phyloP scores from a whole-genome alignment of 2,888 invertebrate genomes.

The Brachyptera putata region DNA sequence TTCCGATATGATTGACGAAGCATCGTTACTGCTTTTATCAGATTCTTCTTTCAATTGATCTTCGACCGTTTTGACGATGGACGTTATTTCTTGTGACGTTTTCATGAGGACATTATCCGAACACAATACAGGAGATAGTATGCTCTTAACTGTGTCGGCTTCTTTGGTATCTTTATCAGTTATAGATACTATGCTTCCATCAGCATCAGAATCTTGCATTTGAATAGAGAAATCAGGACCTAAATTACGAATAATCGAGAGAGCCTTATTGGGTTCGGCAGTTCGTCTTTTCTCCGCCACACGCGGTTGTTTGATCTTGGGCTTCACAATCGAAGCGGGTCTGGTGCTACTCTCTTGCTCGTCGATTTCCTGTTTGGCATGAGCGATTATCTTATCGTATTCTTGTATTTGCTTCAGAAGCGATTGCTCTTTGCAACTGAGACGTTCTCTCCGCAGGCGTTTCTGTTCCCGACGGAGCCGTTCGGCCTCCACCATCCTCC shows the following conservation, averaged over 20 bases:
- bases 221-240: background rate
- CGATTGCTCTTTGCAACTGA: slow-evolving; percentile 48
- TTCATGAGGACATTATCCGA: background rate
- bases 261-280: background rate
- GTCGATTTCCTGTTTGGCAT: slow-evolving; percentile 41
- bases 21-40: slow-evolving; percentile 11
- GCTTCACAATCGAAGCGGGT: slow-evolving; percentile 40
- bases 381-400: slow-evolving; percentile 18
- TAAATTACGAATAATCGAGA: background rate
- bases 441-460: slow-evolving; percentile 44
- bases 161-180: background rate
- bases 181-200: background rate
- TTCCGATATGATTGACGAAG: slow-evolving; percentile 17
- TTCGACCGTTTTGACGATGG: too few species aligned
- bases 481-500: slow-evolving; percentile 47
- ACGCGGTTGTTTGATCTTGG: slow-evolving; percentile 47
- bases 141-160: background rate
- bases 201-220: background rate
- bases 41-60: background rate
- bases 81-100: background rate
- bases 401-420: slow-evolving; percentile 50
- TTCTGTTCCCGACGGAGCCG: slow-evolving; percentile 47
- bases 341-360: slow-evolving; percentile 35
- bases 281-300: slow-evolving; percentile 30
- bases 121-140: background rate